Conservation (phyloP, 2,797 vertebrate species). For the Chaetophractus vellerosus region DNA sequence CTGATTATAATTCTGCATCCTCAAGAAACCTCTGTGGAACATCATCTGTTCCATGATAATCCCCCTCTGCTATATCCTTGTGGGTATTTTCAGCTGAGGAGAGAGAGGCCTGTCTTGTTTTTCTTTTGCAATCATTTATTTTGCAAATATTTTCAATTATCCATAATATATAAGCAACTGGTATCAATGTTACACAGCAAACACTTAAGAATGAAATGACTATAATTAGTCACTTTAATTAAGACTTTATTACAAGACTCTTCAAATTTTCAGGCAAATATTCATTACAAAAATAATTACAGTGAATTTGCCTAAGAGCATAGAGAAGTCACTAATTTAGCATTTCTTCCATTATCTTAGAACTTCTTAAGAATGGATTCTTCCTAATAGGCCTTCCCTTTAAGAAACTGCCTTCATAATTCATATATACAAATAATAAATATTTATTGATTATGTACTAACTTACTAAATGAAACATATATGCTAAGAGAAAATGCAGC, state of each 20-base stretch:
- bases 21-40: background rate
- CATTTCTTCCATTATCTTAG: background rate
- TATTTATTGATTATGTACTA: background rate
- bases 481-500: background rate
- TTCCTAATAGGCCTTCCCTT: background rate
- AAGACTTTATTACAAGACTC: conserved; percentile 30
- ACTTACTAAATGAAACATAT: background rate
- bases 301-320: conserved; percentile 59
- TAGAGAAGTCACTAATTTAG: conserved; percentile 38
- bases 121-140: conserved; percentile 14
- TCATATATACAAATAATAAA: background rate
- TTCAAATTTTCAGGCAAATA: conserved; percentile 39
- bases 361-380: background rate
- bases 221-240: conserved; percentile 74
- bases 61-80: background rate
- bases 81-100: background rate
- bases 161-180: conserved; percentile 11
- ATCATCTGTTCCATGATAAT: background rate
- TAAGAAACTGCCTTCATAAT: background rate
- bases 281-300: conserved; percentile 59
- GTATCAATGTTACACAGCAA: conserved; percentile 50
- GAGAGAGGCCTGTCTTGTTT: background rate
- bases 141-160: conserved; percentile 72
- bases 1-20: conserved; percentile 50
- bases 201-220: conserved; percentile 63